These are phyloP conservation scores for Pomatorhinus ruficollis DNA, from an alignment of 2,113 vertebrate genomes.

Conservation along the genomic window DNA sequence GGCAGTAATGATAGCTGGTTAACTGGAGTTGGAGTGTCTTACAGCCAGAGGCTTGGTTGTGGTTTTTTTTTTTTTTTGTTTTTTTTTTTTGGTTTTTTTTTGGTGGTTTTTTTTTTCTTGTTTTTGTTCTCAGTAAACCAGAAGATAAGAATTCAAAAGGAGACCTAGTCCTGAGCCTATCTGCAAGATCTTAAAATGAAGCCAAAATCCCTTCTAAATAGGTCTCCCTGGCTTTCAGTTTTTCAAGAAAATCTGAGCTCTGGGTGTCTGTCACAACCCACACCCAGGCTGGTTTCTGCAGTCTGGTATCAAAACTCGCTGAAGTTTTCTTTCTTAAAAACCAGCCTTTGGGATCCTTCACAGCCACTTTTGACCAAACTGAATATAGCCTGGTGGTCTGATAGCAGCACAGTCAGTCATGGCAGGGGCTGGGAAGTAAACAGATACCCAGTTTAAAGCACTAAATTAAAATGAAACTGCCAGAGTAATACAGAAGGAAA, in stretches of 20 bases:
- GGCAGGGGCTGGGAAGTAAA: background rate
- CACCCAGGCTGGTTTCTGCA: conserved; percentile 12
- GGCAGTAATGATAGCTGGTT: background rate
- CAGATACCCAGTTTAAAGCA: background rate
- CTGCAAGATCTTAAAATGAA: conserved; percentile 26
- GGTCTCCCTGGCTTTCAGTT: conserved; percentile 34
- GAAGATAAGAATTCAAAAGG: background rate
- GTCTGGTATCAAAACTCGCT: conserved; percentile 23
- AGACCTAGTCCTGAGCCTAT: background rate
- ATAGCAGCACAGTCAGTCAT: background rate
- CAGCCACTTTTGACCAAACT: conserved; percentile 9
- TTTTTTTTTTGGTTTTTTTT: background rate
- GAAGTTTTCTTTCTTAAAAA: conserved; percentile 28
- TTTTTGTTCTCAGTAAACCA: background rate
- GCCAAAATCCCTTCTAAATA: conserved; percentile 35
- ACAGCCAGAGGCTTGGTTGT: background rate
- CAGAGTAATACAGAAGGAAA: background rate
- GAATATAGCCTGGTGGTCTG: background rate
- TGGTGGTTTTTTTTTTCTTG: background rate
- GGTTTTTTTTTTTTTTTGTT: background rate
- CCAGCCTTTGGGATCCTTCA: background rate
- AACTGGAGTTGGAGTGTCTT: background rate
- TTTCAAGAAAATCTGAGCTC: conserved; percentile 41
- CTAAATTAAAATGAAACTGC: background rate
- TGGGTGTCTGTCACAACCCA: conserved; percentile 39